Percentiles rank a stretch among this genome's conserved stretches.
Conservation (phyloP, 2,113 vertebrate genomes). For the Peromyscus californicus region DNA sequence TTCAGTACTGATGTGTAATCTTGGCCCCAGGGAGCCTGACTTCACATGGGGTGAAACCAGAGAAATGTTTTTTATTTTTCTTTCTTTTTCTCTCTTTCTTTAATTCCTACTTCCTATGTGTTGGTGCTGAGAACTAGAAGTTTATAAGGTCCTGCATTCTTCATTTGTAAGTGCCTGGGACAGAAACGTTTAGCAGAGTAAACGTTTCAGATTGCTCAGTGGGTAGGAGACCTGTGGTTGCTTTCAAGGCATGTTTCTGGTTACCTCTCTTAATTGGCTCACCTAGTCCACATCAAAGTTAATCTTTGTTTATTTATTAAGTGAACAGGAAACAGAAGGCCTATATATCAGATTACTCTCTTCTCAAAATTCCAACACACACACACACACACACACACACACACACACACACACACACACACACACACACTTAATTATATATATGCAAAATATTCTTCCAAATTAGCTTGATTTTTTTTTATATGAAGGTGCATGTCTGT, state of each 20-base stretch:
- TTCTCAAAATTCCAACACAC: neutral
- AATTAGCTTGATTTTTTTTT: neutral
- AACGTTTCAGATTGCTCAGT: accelerated
- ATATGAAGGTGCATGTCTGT: neutral
- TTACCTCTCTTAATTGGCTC: neutral
- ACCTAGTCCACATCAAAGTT: neutral
- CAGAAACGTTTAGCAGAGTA: neutral
- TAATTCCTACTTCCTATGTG: neutral
- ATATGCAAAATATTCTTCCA: neutral
- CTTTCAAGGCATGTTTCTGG: neutral
- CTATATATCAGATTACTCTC: neutral
- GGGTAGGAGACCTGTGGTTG: neutral
- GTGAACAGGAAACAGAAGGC: neutral
- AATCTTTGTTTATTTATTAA: neutral
- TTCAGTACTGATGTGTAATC: neutral
- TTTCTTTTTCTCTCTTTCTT: neutral
- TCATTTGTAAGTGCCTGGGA: neutral
- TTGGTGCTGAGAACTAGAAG: neutral
- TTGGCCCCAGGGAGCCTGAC: neutral
- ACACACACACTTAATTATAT: neutral
- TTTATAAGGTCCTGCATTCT: neutral
- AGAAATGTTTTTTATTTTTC: neutral
- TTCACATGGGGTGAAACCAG: neutral
- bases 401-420: neutral
- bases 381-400: neutral